Evolutionary conservation across 1,140 invertebrate species (phyloP), one percentile per base, ranked within the genome.

Genomic region (Pseudomyrmex flavicornis): DNA sequence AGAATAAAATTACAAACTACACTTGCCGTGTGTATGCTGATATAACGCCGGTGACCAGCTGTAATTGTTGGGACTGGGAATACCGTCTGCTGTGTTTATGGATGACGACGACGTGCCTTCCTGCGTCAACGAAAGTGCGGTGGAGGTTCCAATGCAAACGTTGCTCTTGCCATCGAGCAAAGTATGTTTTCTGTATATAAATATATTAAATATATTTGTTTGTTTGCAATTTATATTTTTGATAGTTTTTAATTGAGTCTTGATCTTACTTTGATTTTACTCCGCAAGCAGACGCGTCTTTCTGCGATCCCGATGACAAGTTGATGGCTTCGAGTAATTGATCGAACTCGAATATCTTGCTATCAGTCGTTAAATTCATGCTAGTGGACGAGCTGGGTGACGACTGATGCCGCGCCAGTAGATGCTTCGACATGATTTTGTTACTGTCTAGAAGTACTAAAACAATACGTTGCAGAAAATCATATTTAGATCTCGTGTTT

Each of bases 41-140:
- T 92, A 93, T 20, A 90, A 86, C 56, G 90, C 88, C 1, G 93
- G 93, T 12, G 91, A 87, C 92, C 92, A 93, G 69, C 89, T 93
- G 15, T 91, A 92, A 89, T 91, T 92, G 35, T 90, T 93, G 20
- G 88, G 84, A 69, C 88, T 91, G 66, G 90, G 66, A 70, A 92
- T 90, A 79, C 76, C 86, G 26, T 92, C 89, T 5, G 84, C 82
- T 72, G 84, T 89, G 46, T 70, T 88, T 65, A 85, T 76, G 20
- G 89, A 80, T 13, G 88, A 88, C 1, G 89, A 88, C 56, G 88
- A 89, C 15, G 88, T 85, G 58, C 68, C 84, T 35, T 91, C 91
- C 22, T 91, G 90, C 15, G 73, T 80, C 70, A 88, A 82, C 15
- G 90, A 85, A 22, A 90, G 86, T 54, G 85, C 59, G 13, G 88